Evolutionary conservation across 1,140 invertebrate species (phyloP).

Genomic region (Drosophila cardini): DNA sequence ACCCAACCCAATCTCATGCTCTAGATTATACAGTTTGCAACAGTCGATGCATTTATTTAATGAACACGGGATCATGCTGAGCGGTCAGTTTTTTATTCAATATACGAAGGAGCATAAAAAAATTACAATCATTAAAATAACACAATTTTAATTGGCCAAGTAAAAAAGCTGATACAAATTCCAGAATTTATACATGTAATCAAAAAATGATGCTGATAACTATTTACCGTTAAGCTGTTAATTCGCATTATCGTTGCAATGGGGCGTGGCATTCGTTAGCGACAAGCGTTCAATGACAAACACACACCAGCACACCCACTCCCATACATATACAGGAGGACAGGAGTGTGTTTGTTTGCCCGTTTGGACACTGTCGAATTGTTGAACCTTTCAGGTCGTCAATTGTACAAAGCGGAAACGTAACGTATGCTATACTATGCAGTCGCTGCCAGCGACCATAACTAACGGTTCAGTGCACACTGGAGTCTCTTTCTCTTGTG

Average conservation of each 20-base stretch:
- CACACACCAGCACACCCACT: background rate
- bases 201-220: conserved; percentile 54
- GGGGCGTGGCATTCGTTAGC: background rate
- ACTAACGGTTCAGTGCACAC: conserved; percentile 78
- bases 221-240: conserved; percentile 52
- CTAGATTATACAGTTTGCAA: no score
- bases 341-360: background rate
- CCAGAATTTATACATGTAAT: conserved; percentile 36
- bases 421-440: conserved; percentile 60
- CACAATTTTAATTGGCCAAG: conserved; percentile 41
- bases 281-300: conserved; percentile 21
- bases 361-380: conserved; percentile 22
- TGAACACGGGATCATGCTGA: conserved; percentile 55
- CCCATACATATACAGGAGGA: background rate
- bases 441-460: conserved; percentile 59
- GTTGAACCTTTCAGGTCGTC: conserved; percentile 51
- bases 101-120: conserved; percentile 3
- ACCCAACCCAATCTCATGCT: no score
- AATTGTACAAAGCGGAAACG: conserved; percentile 56
- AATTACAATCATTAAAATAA: conserved; percentile 20
- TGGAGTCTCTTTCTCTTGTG: conserved; percentile 7
- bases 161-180: conserved; percentile 35
- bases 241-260: conserved; percentile 52
- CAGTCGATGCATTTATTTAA: conserved; percentile 59
- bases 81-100: conserved; percentile 16